Base-by-base conservation (phyloP, 2,888 invertebrate genomes). In the Lysandra coridon region DNA sequence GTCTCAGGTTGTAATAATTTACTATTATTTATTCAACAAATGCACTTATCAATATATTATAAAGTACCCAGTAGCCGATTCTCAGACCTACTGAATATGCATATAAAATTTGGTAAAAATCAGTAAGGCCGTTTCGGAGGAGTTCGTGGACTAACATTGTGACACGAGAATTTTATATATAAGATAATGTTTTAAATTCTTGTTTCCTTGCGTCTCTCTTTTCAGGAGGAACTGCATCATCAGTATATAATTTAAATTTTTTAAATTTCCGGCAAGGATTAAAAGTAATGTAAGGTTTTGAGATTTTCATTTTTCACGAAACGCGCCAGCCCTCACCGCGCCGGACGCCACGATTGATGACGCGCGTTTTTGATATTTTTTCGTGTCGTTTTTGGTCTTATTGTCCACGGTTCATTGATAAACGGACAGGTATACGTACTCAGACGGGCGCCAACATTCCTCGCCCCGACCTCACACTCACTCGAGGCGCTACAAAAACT, bases 361-460 rank as follows among this genome's bases (percentile, higher is more conserved):
- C 93, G 92, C 90, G 88, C 91, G 92, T 91, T 93, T 92, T 91
- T 90, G 90, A 92, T 91, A 91, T 89, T 90, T 90, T 89, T 88
- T 88, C 89, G 84, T 85, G 88, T 88, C 82, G 85, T 89, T 92
- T 91, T 90, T 91, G 85, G 81, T 86, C 90, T 92, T 91, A 90
- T 94, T 93, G 91, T 91, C 89, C 90, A 87, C 88, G 90, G 92
- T 88, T 92, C 94, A 94, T 94, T 94, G 94, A 94, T 94, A 94
- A 94, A 93, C 90, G 91, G 91, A 94, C 94, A 94, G 94, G 94
- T 94, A 94, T 93, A 92, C 91, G 92, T 93, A 94, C 94, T 94
- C 94, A 93, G 94, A 93, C 93, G 90, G 94, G 94, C 94, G 94
- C 94, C 94, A 94, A 94, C 94, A 94, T 94, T 94, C 94, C 92